These are phyloP conservation scores for Ophion obscuratus DNA, from an alignment of 2,888 invertebrate species.

Conservation along the genomic window DNA sequence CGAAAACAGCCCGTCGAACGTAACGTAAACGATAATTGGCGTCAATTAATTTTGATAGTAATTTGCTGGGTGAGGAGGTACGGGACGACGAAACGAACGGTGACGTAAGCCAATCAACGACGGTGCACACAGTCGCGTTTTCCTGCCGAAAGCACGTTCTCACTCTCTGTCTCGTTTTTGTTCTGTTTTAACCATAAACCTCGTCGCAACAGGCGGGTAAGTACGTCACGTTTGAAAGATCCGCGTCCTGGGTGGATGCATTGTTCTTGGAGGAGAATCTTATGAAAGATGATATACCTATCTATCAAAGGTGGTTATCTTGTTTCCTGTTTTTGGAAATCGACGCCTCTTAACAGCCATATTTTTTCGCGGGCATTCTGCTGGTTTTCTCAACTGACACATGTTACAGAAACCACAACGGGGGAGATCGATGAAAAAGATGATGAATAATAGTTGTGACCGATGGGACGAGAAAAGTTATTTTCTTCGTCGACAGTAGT, in stretches of 20 bases:
- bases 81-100: constrained; percentile 63
- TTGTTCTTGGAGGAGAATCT: too few species aligned
- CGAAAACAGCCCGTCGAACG: constrained; percentile 56
- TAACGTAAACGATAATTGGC: constrained; percentile 79
- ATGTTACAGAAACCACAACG: neutral
- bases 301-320: too few species aligned
- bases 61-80: constrained; percentile 70
- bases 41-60: constrained; percentile 81
- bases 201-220: constrained; percentile 15
- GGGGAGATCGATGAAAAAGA: neutral
- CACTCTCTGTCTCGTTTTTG: constrained; percentile 6
- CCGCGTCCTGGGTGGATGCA: too few species aligned
- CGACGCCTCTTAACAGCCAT: too few species aligned
- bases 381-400: neutral
- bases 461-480: neutral
- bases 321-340: too few species aligned
- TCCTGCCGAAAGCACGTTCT: constrained; percentile 20
- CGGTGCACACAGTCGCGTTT: constrained; percentile 39
- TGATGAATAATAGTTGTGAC: too few species aligned
- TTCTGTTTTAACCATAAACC: constrained; percentile 27
- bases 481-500: neutral
- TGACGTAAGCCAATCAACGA: constrained; percentile 78
- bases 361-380: too few species aligned
- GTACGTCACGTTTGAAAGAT: neutral
- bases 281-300: too few species aligned